Percentiles rank a stretch among this genome's conserved stretches.
Evolutionary conservation across 2,113 vertebrate species (phyloP).

Genomic region (Crypturellus undulatus): DNA sequence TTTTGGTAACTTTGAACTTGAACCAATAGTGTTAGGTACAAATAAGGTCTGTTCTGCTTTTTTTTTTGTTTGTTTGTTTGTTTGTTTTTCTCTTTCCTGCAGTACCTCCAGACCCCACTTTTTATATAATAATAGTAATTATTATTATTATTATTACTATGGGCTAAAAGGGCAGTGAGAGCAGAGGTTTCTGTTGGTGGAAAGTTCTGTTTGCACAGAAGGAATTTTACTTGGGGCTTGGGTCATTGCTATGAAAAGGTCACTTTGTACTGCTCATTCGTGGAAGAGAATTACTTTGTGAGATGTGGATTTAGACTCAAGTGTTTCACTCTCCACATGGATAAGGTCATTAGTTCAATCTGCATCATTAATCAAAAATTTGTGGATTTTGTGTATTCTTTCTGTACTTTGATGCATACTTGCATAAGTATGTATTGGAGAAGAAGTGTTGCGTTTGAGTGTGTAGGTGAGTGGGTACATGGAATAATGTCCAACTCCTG

Average conservation of each 20-base stretch:
- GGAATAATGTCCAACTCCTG: neutral
- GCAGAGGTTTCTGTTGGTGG: neutral
- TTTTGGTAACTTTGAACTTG: neutral
- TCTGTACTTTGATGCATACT: slow-evolving; percentile 15
- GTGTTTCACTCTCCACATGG: neutral
- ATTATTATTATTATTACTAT: neutral
- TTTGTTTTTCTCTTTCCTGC: no score
- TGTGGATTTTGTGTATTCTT: neutral
- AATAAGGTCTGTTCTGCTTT: neutral
- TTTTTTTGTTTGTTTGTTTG: no score
- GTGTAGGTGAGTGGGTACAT: neutral
- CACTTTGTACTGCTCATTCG: neutral
- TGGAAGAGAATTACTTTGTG: neutral
- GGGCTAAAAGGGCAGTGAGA: neutral
- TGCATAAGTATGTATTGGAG: neutral
- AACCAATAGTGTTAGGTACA: neutral
- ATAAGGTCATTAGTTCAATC: neutral
- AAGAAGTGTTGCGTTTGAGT: neutral
- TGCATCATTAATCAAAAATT: neutral
- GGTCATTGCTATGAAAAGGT: neutral
- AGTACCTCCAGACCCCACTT: neutral
- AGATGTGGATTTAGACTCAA: neutral
- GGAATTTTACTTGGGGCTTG: neutral
- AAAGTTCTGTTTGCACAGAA: neutral
- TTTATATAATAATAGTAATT: no score